phyloP scores from a whole-genome alignment of 2,888 invertebrate genomes.

The Psococerastis gibbosa region DNA sequence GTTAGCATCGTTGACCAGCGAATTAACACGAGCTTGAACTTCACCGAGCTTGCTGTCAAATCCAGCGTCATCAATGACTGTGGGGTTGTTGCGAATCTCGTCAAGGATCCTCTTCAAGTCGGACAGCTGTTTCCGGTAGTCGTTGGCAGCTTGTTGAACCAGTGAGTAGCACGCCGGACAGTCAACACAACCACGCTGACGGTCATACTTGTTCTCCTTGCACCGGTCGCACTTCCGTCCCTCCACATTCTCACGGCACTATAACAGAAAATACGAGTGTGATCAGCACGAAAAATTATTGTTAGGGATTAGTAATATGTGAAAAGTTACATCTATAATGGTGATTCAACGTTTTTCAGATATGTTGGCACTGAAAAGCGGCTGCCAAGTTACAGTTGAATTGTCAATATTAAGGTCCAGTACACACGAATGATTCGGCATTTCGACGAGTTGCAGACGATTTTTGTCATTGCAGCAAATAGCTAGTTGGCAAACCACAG shows the following conservation, averaged over 20 bases:
- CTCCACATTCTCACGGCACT: conserved; percentile 66
- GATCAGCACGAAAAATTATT: too few species aligned
- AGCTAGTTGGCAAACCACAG: too few species aligned
- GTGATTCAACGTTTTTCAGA: too few species aligned
- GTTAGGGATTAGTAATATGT: too few species aligned
- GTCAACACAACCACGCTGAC: conserved; percentile 71
- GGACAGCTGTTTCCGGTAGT: conserved; percentile 50
- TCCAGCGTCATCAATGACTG: conserved; percentile 74
- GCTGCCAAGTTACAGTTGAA: too few species aligned
- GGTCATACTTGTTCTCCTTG: conserved; percentile 88
- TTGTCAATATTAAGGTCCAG: too few species aligned
- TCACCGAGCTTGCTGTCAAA: conserved; percentile 68
- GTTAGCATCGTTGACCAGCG: conserved; percentile 55
- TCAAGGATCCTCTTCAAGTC: conserved; percentile 56
- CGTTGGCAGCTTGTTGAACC: conserved; percentile 68
- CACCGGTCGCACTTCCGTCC: conserved; percentile 88
- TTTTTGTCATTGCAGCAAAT: too few species aligned
- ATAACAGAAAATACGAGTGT: conserved; percentile 15
- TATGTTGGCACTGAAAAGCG: too few species aligned
- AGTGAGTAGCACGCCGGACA: conserved; percentile 93
- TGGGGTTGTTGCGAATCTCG: conserved; percentile 85
- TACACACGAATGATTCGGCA: too few species aligned
- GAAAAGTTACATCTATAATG: too few species aligned
- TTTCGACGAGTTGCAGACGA: too few species aligned
- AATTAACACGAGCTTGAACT: conserved; percentile 56